Evolutionary conservation across 2,797 vertebrate genomes (phyloP).

Genomic region (Gadopsis bispinosus): DNA sequence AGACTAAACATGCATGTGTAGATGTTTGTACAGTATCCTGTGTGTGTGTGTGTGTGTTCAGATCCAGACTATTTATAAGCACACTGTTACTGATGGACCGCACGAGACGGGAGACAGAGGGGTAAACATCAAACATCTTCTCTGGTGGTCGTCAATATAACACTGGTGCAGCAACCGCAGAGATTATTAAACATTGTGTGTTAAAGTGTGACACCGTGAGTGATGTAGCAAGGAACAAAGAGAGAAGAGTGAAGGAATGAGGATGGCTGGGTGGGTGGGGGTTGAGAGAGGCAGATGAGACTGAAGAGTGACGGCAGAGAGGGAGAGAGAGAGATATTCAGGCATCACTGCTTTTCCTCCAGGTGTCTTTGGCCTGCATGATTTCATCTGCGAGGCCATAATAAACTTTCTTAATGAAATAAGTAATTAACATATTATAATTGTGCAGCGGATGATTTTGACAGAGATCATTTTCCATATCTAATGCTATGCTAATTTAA

Average conservation of each 20-base stretch:
- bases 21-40: constrained; percentile 27
- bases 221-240: constrained; percentile 71
- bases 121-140: constrained; percentile 61
- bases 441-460: constrained; percentile 99
- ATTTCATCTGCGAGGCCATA: constrained; percentile 97
- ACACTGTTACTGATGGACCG: constrained; percentile 45
- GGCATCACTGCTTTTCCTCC: constrained; percentile 91
- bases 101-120: constrained; percentile 48
- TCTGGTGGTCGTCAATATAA: constrained; percentile 41
- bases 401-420: constrained; percentile 99
- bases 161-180: constrained; percentile 30
- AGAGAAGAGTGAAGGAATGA: constrained; percentile 65
- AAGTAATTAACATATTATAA: constrained; percentile 99
- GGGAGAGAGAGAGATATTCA: constrained; percentile 77
- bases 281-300: constrained; percentile 60
- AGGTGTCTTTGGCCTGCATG: constrained; percentile 94
- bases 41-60: constrained; percentile 27
- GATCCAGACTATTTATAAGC: constrained; percentile 45
- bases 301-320: constrained; percentile 59
- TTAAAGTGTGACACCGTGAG: constrained; percentile 64
- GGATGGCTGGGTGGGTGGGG: neutral
- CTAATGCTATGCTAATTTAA: constrained; percentile 99
- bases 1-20: constrained; percentile 14
- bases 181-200: constrained; percentile 61
- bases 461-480: constrained; percentile 99